Conservation (phyloP, 2,113 vertebrate species). For the Danio rerio region DNA sequence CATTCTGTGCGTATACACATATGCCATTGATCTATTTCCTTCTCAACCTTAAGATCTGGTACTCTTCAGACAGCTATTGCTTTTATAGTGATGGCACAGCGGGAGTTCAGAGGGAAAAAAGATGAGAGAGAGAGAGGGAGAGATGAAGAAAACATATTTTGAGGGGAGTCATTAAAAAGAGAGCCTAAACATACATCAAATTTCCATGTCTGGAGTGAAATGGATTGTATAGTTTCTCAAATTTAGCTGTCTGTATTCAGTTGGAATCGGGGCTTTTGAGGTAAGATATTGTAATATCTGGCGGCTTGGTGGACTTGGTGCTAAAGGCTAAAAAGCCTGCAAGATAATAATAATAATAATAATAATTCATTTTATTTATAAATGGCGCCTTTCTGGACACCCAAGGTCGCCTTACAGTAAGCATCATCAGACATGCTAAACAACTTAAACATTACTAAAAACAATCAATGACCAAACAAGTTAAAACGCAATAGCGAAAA, state of each 20-base stretch:
- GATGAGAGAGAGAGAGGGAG: neutral
- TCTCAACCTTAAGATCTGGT: constrained; percentile 33
- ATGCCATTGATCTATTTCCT: constrained; percentile 42
- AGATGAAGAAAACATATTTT: constrained; percentile 29
- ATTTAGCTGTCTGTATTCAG: neutral
- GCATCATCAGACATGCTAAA: too few relatives aligned
- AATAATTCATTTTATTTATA: too few relatives aligned
- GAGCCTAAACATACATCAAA: neutral
- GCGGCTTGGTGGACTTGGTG: neutral
- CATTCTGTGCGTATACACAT: constrained; percentile 35
- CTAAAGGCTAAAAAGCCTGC: neutral
- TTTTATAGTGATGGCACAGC: constrained; percentile 14
- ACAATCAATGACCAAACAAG: too few relatives aligned
- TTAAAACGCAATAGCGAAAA: too few relatives aligned
- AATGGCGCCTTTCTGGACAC: too few relatives aligned
- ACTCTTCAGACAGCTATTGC: constrained; percentile 36
- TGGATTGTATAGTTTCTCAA: neutral
- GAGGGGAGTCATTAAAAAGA: constrained; percentile 24
- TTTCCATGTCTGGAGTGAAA: neutral
- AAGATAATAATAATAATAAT: too few relatives aligned
- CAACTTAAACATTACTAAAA: too few relatives aligned
- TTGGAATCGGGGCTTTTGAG: neutral
- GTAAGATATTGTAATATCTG: neutral
- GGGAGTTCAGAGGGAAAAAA: neutral
- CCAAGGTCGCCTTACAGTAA: too few relatives aligned